Evolutionary conservation across 2,113 vertebrate species (phyloP), one percentile per base, ranked within the genome.

Genomic region (Tapirus terrestris): DNA sequence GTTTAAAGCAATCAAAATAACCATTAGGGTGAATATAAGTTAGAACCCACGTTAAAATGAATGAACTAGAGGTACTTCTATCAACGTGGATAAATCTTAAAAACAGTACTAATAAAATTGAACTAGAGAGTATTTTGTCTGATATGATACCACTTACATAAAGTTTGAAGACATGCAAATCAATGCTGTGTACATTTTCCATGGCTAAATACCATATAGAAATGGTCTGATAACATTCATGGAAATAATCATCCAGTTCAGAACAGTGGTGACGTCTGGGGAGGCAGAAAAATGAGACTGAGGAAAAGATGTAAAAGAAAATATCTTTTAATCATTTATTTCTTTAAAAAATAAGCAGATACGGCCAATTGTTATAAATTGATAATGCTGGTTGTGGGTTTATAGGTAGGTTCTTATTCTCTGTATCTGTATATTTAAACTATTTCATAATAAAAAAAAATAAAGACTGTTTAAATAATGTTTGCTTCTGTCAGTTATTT

Each of bases 381-480:
- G 76, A 83, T 87, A 86, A 83, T 68, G 12, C 48, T 96, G 84
- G 13, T 87, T 95, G 33, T 96, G 51, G 48, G 23, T 82, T 81
- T 86, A 85, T 70, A 39, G 23, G 16, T 94, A 45, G 27, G 27
- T 77, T 63, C 43, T 94, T 89, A 89, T 76, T 94, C 53, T 88
- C 27, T 92, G n/a, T 96, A 61, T 63, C 56, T 91, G 61, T 94
- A 63, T 88, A 83, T 70, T 81, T 96, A 96, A 85, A 60, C 33
- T 84, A 75, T 82, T 94, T 96, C 36, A 80, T 67, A 96, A 96
- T 96, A 73, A 79, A 94, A 70, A 70, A 98, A 89, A 82, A 81
- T 73, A 70, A 88, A 4, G 86, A 76, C 21, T n/a, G n/a, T 18
- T 70, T 84, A 68, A 85, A 67, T 65, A 6, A 91, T 91, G 39